phyloP scores from a whole-genome alignment of 1,140 invertebrate species.

The Meloidogyne hapla region DNA sequence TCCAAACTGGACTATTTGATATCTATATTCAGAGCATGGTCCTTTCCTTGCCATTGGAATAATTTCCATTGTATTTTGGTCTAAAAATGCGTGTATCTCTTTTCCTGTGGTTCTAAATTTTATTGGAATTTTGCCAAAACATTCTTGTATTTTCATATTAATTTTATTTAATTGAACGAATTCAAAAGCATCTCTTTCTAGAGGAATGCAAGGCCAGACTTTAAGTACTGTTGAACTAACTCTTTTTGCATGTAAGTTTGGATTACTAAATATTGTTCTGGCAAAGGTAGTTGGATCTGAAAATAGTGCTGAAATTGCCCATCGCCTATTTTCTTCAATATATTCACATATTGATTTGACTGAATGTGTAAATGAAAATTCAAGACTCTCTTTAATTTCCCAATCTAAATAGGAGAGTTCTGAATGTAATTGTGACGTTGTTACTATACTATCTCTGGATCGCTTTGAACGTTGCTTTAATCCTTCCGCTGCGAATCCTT shows the following conservation, averaged over 20 bases:
- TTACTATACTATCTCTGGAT: not conserved
- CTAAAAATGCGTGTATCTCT: not conserved
- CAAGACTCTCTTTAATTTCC: not conserved
- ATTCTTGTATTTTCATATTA: too few relatives aligned
- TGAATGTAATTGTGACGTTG: not conserved
- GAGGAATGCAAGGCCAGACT: constrained; percentile 7
- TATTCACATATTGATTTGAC: not conserved
- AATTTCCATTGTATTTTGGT: not conserved
- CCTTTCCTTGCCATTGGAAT: not conserved
- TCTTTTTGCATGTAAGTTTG: not conserved
- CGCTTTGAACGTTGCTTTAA: not conserved
- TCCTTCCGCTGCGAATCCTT: not conserved
- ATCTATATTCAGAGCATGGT: not conserved
- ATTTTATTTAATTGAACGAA: constrained; percentile 5
- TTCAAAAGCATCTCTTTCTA: not conserved
- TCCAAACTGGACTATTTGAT: not conserved
- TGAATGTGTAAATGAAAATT: not conserved
- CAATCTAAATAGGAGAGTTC: constrained; percentile 9
- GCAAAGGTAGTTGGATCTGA: not conserved
- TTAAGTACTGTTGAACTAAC: not conserved
- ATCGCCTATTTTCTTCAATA: constrained; percentile 6
- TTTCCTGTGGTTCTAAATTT: not conserved
- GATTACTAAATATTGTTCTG: not conserved
- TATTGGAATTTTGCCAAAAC: not conserved
- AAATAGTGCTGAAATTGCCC: constrained; percentile 9